Conservation (phyloP, 64 coral and sea anemone genomes). For the Catalaphyllia jardinei region DNA sequence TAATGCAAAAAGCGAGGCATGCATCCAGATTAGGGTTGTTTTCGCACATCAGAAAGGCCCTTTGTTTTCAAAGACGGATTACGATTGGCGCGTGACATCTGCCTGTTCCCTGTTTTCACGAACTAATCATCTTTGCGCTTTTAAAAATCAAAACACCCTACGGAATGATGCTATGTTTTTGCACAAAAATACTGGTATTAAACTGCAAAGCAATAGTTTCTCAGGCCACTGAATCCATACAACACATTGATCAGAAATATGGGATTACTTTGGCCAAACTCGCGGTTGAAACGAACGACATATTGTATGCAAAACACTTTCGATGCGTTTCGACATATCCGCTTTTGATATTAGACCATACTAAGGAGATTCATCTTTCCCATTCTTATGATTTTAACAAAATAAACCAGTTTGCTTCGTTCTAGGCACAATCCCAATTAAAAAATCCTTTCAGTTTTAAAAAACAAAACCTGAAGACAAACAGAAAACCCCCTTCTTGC, state of each 20-base stretch:
- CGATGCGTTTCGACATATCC: background rate
- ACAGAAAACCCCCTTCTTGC: conserved; percentile 20
- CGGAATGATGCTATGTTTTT: background rate
- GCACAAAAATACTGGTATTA: background rate
- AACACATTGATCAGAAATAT: conserved; percentile 17
- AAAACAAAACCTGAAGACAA: background rate
- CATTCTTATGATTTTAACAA: conserved; percentile 8
- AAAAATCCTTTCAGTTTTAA: conserved; percentile 5
- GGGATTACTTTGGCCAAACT: background rate
- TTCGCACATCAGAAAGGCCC: conserved; percentile 26
- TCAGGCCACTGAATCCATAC: background rate
- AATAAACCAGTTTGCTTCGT: background rate
- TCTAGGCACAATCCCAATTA: background rate
- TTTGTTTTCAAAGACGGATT: conserved; percentile 22
- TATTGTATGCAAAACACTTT: conserved; percentile 52
- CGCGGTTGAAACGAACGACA: conserved; percentile 63
- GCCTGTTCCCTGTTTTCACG: conserved; percentile 22
- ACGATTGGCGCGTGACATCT: conserved; percentile 47
- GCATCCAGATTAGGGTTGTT: conserved; percentile 24
- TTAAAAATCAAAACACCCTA: background rate
- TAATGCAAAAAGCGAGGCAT: conserved; percentile 34
- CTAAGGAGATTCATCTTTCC: conserved; percentile 24
- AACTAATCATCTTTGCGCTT: background rate
- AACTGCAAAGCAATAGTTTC: background rate
- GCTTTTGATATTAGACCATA: background rate